phyloP scores from a whole-genome alignment of 2,113 vertebrate genomes.

The Anser brachyrhynchus region DNA sequence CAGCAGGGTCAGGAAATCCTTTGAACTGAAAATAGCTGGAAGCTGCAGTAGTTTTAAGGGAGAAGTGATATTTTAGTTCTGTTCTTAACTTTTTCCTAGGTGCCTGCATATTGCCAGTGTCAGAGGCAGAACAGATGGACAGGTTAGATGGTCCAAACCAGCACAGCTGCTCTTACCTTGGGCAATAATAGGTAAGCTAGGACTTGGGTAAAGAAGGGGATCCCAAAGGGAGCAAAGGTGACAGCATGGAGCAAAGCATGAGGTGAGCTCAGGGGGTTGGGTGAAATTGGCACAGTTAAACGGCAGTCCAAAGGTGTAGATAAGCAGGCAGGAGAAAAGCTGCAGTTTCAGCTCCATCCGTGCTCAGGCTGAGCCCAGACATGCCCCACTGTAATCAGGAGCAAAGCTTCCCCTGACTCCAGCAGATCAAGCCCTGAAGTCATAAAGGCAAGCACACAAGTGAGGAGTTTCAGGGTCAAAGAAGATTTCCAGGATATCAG shows the following conservation, averaged over 20 bases:
- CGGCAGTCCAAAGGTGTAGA: background rate
- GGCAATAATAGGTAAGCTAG: background rate
- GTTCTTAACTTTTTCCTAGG: background rate
- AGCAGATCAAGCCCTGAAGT: slow-evolving; percentile 28
- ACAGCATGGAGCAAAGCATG: background rate
- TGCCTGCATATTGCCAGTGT: background rate
- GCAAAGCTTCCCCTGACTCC: background rate
- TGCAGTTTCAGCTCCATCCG: background rate
- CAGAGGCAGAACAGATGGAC: background rate
- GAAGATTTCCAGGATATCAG: background rate
- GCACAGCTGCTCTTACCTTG: background rate
- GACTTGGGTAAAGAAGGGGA: background rate
- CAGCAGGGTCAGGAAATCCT: background rate
- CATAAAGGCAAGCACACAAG: background rate
- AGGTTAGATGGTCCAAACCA: background rate
- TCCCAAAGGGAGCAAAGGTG: background rate
- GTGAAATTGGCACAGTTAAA: background rate
- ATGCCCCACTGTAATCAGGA: background rate
- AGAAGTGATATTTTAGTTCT: background rate
- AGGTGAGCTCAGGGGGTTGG: background rate
- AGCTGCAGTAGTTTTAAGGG: background rate
- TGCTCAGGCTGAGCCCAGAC: slow-evolving; percentile 11
- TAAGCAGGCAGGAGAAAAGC: slow-evolving; percentile 20
- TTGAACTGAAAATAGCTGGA: background rate
- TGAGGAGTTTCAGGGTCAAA: slow-evolving; percentile 32